Evolutionary conservation across 2,888 invertebrate species (phyloP), one percentile per base, ranked within the genome.

Genomic region (Marronus borbonicus): DNA sequence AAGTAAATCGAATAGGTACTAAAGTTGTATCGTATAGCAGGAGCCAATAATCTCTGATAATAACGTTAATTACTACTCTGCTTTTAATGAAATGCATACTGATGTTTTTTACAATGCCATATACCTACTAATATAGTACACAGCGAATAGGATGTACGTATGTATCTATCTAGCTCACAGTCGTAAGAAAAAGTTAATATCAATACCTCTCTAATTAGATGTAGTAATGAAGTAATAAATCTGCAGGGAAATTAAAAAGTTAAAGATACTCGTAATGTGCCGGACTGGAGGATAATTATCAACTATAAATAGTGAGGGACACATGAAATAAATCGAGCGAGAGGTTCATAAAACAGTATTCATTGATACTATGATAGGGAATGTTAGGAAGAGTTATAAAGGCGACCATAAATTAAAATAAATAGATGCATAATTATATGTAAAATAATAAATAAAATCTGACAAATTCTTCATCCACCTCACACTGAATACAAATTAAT

Each of bases 181-280:
- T 44, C 44, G 44, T 12, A 44, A 44, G 44, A 8, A 20, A 17
- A 52, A 10, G 0, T 64, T 65, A 4, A 36, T 65, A 65, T 8
- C 20, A 20, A 65, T 65, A 39, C 65, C 65, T 8, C 36, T 44
- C 39, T 65, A 65, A 65, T 65, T 65, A 65, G 39, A 65, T 36
- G 17, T 65, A 39, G 28, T 65, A 65, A 65, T 65, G 44, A 65
- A 65, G 65, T 65, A 65, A 65, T 65, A 65, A 65, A 65, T 65
- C 39, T 65, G n/a, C 39, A 17, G 39, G 65, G n/a, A 65, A 65
- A 44, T 65, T 39, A 36, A 65, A 39, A 24, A 24, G 2, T 24
- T 24, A 24, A 24, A 65, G 39, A 17, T 36, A 39, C 36, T 17
- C 39, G 65, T 44, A 65, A 65, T 65, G 39, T 65, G 65, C 36